These are phyloP conservation scores for Peromyscus leucopus DNA, from an alignment of 2,113 vertebrate species.

Conservation along the genomic window DNA sequence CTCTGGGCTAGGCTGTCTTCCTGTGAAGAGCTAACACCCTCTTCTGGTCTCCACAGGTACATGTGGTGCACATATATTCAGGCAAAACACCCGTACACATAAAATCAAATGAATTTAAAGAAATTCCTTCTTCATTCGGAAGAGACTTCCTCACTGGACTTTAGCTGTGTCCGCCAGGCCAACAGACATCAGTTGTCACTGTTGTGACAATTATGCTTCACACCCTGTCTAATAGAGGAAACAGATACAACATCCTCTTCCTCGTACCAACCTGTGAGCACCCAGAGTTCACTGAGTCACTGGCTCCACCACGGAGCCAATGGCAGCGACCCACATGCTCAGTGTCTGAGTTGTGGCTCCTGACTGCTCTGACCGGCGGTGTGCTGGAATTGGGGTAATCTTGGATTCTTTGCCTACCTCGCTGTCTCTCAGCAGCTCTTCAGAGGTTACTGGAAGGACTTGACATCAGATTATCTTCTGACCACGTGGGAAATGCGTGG, in stretches of 20 bases:
- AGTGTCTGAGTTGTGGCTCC: background rate
- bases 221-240: background rate
- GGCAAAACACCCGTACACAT: background rate
- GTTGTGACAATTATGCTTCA: too few species aligned
- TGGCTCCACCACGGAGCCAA: background rate
- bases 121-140: background rate
- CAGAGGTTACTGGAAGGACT: background rate
- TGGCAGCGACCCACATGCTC: too few species aligned
- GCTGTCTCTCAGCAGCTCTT: background rate
- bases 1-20: background rate
- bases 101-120: background rate
- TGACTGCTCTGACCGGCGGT: background rate
- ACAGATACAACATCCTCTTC: background rate
- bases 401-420: fast-evolving
- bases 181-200: background rate
- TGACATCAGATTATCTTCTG: background rate
- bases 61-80: background rate
- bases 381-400: background rate
- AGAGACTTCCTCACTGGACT: background rate
- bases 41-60: background rate
- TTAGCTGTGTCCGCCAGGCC: background rate
- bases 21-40: background rate
- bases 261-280: background rate
- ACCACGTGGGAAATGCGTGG: too few species aligned
- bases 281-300: background rate